Evolutionary conservation across 2,888 invertebrate genomes (phyloP).

Genomic region (Drosophila subquinaria): DNA sequence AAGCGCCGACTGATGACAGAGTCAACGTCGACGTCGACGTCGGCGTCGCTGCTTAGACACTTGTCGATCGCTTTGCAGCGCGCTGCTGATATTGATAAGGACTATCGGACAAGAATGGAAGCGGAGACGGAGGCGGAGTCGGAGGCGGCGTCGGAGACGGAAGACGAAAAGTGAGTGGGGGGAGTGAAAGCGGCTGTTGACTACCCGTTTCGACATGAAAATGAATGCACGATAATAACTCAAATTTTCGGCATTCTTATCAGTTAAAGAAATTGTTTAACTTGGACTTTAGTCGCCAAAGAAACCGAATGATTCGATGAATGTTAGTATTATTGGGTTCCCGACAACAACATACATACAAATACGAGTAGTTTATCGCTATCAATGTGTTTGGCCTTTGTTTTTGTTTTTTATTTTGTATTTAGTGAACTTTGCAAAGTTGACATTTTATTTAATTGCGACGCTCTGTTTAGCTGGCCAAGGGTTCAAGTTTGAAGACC

Average conservation of each 20-base stretch:
- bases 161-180: neutral
- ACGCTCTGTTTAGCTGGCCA: constrained; percentile 3
- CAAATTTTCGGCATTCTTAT: constrained; percentile 64
- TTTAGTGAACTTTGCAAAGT: constrained; percentile 18
- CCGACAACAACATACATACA: constrained; percentile 6
- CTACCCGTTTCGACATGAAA: constrained; percentile 34
- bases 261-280: constrained; percentile 52
- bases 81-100: constrained; percentile 54
- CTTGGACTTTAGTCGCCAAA: constrained; percentile 64
- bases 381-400: constrained; percentile 39
- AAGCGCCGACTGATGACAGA: constrained; percentile 21
- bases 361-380: constrained; percentile 30
- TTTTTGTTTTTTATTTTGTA: neutral
- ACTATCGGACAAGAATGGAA: constrained; percentile 32
- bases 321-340: constrained; percentile 2
- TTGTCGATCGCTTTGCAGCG: constrained; percentile 46
- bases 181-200: constrained; percentile 13
- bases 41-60: constrained; percentile 41
- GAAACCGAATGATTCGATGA: constrained; percentile 18
- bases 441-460: constrained; percentile 25
- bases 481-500: constrained; percentile 49
- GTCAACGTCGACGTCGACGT: neutral
- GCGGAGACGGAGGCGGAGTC: neutral
- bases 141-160: neutral
- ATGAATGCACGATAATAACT: constrained; percentile 44